Evolutionary conservation across 2,888 invertebrate genomes (phyloP), one percentile per base, ranked within the genome.

Genomic region (Lordiphosa andalusiaca): DNA sequence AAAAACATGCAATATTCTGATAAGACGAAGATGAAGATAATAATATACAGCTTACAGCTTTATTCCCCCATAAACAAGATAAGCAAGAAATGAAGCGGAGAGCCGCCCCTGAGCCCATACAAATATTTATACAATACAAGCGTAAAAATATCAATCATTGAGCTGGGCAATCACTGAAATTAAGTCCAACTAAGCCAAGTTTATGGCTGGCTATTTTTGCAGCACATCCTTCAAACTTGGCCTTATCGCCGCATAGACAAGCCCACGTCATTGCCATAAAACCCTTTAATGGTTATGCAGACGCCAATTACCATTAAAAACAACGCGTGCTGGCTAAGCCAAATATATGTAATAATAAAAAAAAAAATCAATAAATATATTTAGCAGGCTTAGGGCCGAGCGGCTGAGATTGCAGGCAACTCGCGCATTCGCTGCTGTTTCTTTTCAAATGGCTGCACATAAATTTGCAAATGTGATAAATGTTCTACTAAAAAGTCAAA

Each of bases 381-480:
- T 21, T 38, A 30, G 19, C 33, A 19, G 46, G 9, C 9, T 21
- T 25, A 30, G 44, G 41, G 64, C 10, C 25, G 44, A 12, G 48
- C n/a, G 44, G 39, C 66, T 54, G 54, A 78, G 72, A 72, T 72
- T 75, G 49, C 58, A 64, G 49, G 64, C 59, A 67, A 50, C n/a
- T n/a, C 44, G 35, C 10, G 61, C 57, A 37, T 42, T 49, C 56
- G 12, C 19, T n/a, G 13, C 19, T 36, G 12, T 7, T 35, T 19
- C 25, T 3, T 16, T 25, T 44, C 44, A 63, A 67, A 68, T 57
- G 78, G 62, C 71, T 50, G 59, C 62, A 56, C 76, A 82, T 84
- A 78, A 84, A 82, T 84, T 67, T 72, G 69, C 53, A 71, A 82
- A 84, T 78, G 83, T 82, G 80, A 84, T 78, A 84, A 84, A 78